Conservation (phyloP, 2,113 vertebrate species). For the Zapornia atra region DNA sequence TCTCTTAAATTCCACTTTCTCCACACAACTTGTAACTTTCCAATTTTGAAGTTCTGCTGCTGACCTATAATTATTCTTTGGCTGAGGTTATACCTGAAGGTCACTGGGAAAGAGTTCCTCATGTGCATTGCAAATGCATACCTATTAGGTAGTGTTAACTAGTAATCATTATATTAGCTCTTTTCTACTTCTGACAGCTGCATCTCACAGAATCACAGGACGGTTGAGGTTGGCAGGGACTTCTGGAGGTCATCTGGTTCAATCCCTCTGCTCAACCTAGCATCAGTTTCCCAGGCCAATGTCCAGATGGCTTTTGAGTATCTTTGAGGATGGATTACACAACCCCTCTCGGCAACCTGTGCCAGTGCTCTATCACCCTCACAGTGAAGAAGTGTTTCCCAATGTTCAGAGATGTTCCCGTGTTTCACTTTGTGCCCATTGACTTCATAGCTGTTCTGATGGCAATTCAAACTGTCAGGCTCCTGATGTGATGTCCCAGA, state of each 20-base stretch:
- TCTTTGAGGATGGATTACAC: neutral
- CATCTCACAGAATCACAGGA: neutral
- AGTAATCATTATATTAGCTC: neutral
- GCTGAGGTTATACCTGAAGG: constrained; percentile 15
- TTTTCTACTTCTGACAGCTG: neutral
- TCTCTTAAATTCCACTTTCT: neutral
- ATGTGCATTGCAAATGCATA: constrained; percentile 56
- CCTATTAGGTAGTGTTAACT: neutral
- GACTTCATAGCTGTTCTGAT: neutral
- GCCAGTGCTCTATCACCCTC: neutral
- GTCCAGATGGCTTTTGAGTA: neutral
- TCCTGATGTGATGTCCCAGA: neutral
- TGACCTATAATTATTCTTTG: neutral
- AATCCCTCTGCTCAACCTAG: neutral
- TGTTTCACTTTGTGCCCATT: neutral
- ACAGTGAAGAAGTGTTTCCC: neutral
- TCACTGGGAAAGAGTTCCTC: constrained; percentile 9
- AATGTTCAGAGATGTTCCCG: neutral
- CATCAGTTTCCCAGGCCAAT: neutral
- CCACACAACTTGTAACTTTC: neutral
- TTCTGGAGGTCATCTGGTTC: neutral
- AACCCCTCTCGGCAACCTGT: neutral
- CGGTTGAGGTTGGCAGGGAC: neutral
- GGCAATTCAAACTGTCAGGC: neutral
- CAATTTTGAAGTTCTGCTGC: neutral